Conservation (phyloP, 1,140 invertebrate species). For the Saccostrea glomerata region DNA sequence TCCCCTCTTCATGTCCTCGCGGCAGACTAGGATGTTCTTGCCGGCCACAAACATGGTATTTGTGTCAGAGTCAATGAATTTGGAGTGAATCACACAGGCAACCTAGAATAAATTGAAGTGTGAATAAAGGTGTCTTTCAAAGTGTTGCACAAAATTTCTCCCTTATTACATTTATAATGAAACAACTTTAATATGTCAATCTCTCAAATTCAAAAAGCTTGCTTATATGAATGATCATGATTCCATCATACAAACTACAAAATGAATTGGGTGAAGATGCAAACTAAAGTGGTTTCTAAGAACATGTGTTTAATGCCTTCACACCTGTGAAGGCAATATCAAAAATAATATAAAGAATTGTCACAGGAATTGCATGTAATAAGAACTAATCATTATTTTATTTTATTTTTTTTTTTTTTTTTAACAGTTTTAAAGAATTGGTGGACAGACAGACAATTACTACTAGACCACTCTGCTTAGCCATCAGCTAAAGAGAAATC, state of each 20-base stretch:
- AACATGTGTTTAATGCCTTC: too few species aligned
- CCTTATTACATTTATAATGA: not conserved
- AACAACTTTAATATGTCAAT: not conserved
- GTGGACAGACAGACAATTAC: too few species aligned
- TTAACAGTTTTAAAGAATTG: too few species aligned
- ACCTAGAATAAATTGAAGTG: slow-evolving; percentile 66
- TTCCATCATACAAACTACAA: not conserved
- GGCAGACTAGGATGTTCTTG: slow-evolving; percentile 69
- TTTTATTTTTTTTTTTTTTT: too few species aligned
- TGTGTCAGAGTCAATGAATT: slow-evolving; percentile 75
- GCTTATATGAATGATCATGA: not conserved
- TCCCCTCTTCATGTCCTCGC: slow-evolving; percentile 76
- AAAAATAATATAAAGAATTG: too few species aligned
- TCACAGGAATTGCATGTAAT: too few species aligned
- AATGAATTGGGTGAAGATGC: too few species aligned
- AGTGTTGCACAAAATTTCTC: not conserved
- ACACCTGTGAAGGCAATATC: too few species aligned
- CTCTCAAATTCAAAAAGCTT: not conserved
- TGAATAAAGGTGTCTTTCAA: not conserved
- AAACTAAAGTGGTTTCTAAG: not conserved
- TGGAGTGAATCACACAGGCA: slow-evolving; percentile 77
- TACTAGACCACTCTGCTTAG: too few species aligned
- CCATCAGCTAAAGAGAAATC: too few species aligned
- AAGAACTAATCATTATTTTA: too few species aligned
- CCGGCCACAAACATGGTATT: slow-evolving; percentile 76